Percentiles rank a stretch among this genome's conserved stretches.
phyloP scores from a whole-genome alignment of 2,888 invertebrate genomes.

The Himalopsyche kuldschensis region DNA sequence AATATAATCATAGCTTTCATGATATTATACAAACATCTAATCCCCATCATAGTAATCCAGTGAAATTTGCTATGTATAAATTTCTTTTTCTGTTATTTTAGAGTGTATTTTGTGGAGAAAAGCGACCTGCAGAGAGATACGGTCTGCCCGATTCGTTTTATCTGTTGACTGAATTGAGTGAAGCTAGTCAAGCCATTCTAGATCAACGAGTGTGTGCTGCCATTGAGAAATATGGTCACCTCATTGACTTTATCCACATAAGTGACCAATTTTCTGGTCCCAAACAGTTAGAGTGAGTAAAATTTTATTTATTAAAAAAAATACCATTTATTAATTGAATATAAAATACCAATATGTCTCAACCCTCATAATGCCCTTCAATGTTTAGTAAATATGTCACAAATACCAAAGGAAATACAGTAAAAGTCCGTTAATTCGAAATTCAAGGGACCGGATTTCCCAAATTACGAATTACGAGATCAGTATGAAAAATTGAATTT shows the following conservation, averaged over 20 bases:
- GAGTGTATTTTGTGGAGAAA: conserved; percentile 83
- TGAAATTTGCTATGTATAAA: background rate
- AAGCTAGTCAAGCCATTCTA: conserved; percentile 81
- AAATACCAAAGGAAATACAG: too few relatives aligned
- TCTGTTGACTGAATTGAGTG: conserved; percentile 88
- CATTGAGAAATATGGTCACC: conserved; percentile 76
- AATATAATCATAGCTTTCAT: too few relatives aligned
- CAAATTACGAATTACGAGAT: too few relatives aligned
- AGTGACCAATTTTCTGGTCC: conserved; percentile 95
- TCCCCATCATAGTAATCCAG: too few relatives aligned
- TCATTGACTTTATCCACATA: conserved; percentile 94
- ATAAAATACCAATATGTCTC: too few relatives aligned
- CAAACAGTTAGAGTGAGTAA: conserved; percentile 83
- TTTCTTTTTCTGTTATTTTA: conserved; percentile 43
- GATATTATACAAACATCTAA: too few relatives aligned
- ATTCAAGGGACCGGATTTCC: too few relatives aligned
- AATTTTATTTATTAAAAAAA: conserved; percentile 27
- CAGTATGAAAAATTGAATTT: too few relatives aligned
- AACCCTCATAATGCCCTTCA: too few relatives aligned
- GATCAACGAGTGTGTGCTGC: conserved; percentile 79
- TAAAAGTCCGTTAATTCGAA: too few relatives aligned
- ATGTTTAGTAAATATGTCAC: too few relatives aligned
- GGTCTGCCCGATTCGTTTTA: conserved; percentile 72
- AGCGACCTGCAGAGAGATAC: conserved; percentile 78
- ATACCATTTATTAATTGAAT: too few relatives aligned